These are phyloP conservation scores for Metallyticus violacea DNA, from an alignment of 2,888 invertebrate species.

Conservation along the genomic window DNA sequence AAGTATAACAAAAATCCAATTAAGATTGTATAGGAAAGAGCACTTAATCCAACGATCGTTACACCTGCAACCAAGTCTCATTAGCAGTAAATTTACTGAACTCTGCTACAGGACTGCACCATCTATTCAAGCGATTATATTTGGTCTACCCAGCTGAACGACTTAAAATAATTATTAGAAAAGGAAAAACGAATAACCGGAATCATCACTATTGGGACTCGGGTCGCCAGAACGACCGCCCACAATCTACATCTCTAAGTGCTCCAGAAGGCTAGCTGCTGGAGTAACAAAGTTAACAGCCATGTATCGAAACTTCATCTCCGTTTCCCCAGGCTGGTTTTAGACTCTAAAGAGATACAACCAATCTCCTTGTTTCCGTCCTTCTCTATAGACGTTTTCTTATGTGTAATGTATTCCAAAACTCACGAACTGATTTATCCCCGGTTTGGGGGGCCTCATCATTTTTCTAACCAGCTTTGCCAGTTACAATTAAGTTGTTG, in stretches of 20 bases:
- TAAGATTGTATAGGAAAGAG: background rate
- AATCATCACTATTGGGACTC: background rate
- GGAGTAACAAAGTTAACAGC: background rate
- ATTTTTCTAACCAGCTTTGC: constrained; percentile 12
- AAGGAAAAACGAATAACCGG: background rate
- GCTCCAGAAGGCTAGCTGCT: background rate
- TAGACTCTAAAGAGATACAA: background rate
- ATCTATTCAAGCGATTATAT: background rate
- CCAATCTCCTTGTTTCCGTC: too few relatives aligned
- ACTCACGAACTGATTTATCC: background rate
- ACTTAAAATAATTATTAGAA: background rate
- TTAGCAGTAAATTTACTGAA: background rate
- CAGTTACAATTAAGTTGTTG: constrained; percentile 14
- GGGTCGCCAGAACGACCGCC: too few relatives aligned
- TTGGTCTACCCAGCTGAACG: background rate
- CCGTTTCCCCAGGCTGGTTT: background rate
- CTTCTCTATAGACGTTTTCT: too few relatives aligned
- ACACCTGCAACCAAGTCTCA: background rate
- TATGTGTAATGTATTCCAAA: background rate
- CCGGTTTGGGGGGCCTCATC: constrained; percentile 6
- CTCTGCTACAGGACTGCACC: background rate
- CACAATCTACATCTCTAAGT: background rate
- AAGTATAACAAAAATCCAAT: background rate
- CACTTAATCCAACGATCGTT: background rate
- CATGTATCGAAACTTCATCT: background rate